These are phyloP conservation scores for Hypanus sabinus DNA, from an alignment of 2,113 vertebrate species.

Conservation along the genomic window DNA sequence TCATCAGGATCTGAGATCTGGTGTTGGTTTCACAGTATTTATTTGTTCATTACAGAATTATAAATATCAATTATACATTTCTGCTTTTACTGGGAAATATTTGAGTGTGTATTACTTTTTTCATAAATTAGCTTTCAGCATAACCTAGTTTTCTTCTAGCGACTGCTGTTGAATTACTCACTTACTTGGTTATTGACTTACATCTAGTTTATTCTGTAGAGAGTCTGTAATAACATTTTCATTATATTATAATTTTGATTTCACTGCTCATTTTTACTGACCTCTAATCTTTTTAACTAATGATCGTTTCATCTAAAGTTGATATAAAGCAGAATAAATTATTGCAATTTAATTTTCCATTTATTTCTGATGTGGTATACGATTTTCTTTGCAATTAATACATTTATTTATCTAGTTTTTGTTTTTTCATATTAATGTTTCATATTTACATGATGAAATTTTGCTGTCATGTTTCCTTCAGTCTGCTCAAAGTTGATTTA, in stretches of 20 bases:
- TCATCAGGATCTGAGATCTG: background rate
- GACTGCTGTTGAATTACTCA: slow-evolving; percentile 23
- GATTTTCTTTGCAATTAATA: background rate
- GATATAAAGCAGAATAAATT: background rate
- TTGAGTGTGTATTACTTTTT: slow-evolving; percentile 26
- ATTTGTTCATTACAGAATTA: background rate
- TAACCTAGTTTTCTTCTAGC: slow-evolving; percentile 24
- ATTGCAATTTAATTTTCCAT: background rate
- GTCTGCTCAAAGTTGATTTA: background rate
- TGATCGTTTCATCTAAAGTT: background rate
- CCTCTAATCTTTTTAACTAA: background rate
- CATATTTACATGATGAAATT: background rate
- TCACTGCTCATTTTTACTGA: background rate
- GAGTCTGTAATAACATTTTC: background rate
- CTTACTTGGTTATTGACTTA: background rate
- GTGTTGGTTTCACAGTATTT: background rate
- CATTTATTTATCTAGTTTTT: background rate
- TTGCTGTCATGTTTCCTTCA: background rate
- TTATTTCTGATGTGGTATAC: slow-evolving; percentile 4
- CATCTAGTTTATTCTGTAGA: slow-evolving; percentile 3
- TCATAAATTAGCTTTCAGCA: slow-evolving; percentile 12
- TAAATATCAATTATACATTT: background rate
- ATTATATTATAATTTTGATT: slow-evolving; percentile 8
- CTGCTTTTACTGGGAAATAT: slow-evolving; percentile 16
- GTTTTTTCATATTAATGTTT: background rate